Percentiles rank a stretch among this genome's conserved stretches.
Evolutionary conservation across 2,888 invertebrate species (phyloP).

Genomic region (Volucella inanis): DNA sequence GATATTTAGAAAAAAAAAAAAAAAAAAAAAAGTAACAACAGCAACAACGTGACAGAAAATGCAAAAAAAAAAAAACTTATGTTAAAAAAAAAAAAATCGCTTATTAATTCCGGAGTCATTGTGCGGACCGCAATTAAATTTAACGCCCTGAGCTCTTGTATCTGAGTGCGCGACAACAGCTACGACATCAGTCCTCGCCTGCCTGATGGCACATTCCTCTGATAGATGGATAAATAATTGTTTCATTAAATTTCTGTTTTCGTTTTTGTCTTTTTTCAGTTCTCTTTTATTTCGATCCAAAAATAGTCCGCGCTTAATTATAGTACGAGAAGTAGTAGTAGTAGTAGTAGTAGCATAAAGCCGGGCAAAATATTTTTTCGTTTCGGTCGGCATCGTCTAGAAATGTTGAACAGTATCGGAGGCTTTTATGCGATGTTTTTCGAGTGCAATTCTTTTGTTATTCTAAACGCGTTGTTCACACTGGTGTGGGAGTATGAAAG

Average conservation of each 20-base stretch:
- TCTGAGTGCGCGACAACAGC: constrained; percentile 21
- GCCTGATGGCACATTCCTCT: constrained; percentile 39
- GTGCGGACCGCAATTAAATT: constrained; percentile 45
- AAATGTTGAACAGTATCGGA: constrained; percentile 57
- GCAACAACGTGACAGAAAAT: constrained; percentile 14
- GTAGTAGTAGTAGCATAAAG: constrained; percentile 38
- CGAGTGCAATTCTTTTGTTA: constrained; percentile 55
- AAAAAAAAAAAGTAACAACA: constrained; percentile 13
- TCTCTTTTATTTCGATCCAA: constrained; percentile 26
- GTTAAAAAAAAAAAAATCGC: constrained; percentile 12
- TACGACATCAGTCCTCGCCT: constrained; percentile 39
- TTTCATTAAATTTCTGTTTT: constrained; percentile 61
- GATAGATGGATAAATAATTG: constrained; percentile 68
- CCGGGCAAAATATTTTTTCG: constrained; percentile 48
- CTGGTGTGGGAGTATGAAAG: constrained; percentile 27
- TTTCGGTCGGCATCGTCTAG: constrained; percentile 26
- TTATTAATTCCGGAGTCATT: constrained; percentile 56
- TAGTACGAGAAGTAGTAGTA: not conserved
- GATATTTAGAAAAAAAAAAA: too few species aligned
- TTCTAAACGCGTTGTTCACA: not conserved
- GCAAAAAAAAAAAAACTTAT: constrained; percentile 6
- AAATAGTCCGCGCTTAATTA: constrained; percentile 53
- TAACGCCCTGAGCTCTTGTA: constrained; percentile 32
- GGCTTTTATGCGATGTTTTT: constrained; percentile 35
- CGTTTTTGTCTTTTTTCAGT: constrained; percentile 19